These are phyloP conservation scores for Caenorhabditis uteleia DNA, from an alignment of 2,888 invertebrate genomes.

Conservation along the genomic window DNA sequence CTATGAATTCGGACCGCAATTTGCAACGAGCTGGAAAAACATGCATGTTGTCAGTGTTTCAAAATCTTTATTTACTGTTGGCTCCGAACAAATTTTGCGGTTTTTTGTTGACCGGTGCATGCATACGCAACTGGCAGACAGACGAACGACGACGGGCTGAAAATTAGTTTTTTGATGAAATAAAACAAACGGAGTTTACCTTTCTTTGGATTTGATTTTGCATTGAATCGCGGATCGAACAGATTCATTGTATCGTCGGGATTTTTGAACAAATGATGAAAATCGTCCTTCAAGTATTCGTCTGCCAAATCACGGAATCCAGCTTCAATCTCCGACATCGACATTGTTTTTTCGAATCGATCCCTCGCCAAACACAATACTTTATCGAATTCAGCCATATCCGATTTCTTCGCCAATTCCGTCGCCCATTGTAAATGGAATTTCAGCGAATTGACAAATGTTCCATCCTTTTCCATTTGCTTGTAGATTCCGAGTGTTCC, in stretches of 20 bases:
- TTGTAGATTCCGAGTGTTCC: slow-evolving; percentile 45
- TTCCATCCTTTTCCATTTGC: slow-evolving; percentile 36
- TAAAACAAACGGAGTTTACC: neutral
- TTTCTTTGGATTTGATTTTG: neutral
- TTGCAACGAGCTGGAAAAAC: no score
- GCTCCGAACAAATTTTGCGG: slow-evolving; percentile 19
- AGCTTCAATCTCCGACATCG: slow-evolving; percentile 5
- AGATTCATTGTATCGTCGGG: slow-evolving; percentile 25
- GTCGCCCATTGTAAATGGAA: slow-evolving; percentile 50
- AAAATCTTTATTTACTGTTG: slow-evolving; percentile 7
- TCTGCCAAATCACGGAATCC: slow-evolving; percentile 33
- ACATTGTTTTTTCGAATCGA: neutral
- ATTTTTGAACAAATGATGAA: slow-evolving; percentile 11
- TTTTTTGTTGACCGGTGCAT: slow-evolving; percentile 5
- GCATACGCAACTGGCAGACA: slow-evolving; percentile 10
- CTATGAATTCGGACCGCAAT: slow-evolving; percentile 16
- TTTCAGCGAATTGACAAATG: slow-evolving; percentile 37
- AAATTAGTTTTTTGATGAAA: neutral
- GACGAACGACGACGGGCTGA: slow-evolving; percentile 21
- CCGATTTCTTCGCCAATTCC: slow-evolving; percentile 24
- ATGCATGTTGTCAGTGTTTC: neutral
- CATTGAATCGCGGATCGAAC: slow-evolving; percentile 8
- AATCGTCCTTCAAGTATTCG: slow-evolving; percentile 16
- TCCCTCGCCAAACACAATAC: slow-evolving; percentile 15
- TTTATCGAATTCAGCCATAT: slow-evolving; percentile 8